These are phyloP conservation scores for Cataglyphis cursor DNA, from an alignment of 2,888 invertebrate species.

Conservation along the genomic window DNA sequence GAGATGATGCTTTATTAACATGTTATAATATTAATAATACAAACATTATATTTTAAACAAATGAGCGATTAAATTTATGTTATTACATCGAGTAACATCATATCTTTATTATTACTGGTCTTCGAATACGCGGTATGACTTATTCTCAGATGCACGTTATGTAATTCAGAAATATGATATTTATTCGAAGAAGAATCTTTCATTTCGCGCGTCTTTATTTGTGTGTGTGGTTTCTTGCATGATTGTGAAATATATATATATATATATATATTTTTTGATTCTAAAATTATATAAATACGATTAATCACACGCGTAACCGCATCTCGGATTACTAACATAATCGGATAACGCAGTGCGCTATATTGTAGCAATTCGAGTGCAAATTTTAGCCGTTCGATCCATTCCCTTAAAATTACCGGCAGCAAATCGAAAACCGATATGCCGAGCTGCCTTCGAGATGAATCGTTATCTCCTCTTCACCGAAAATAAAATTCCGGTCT, in stretches of 20 bases:
- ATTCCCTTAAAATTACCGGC: constrained; percentile 10
- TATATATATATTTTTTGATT: background rate
- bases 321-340: constrained; percentile 1
- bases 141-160: background rate
- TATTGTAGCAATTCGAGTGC: background rate
- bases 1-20: background rate
- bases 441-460: background rate
- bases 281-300: background rate
- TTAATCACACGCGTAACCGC: background rate
- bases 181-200: background rate
- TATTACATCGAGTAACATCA: background rate
- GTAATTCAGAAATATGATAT: background rate
- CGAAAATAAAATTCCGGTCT: constrained; percentile 42
- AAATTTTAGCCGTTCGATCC: constrained; percentile 8
- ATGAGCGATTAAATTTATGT: background rate
- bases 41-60: background rate
- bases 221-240: background rate
- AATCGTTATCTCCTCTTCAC: constrained; percentile 35
- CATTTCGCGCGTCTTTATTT: background rate
- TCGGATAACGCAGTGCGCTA: background rate
- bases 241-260: background rate
- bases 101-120: background rate
- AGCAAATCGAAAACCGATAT: constrained; percentile 36
- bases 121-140: background rate
- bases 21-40: background rate